Evolutionary conservation across 1,140 invertebrate genomes (phyloP).

Genomic region (Sesamia nonagrioides): DNA sequence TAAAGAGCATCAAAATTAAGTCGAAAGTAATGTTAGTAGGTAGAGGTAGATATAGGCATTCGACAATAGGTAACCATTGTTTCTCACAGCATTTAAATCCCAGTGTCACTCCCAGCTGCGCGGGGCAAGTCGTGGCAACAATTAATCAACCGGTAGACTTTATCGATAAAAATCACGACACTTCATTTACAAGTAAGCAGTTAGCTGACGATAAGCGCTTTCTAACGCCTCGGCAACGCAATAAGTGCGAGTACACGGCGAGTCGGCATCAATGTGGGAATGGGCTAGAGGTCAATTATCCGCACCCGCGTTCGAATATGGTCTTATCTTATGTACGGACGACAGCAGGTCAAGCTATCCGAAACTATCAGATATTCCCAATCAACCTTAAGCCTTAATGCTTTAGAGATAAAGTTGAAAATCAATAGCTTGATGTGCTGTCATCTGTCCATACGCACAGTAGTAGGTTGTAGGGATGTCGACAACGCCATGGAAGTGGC

Average conservation of each 20-base stretch:
- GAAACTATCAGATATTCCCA: no score
- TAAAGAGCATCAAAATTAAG: no score
- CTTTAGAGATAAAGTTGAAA: no score
- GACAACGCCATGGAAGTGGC: no score
- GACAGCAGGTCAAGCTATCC: slow-evolving; percentile 28
- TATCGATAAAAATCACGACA: slow-evolving; percentile 67
- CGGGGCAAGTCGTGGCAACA: slow-evolving; percentile 30
- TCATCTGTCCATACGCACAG: no score
- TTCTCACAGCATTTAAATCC: neutral
- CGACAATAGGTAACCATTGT: neutral
- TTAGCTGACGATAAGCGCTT: slow-evolving; percentile 62
- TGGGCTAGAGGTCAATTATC: slow-evolving; percentile 69
- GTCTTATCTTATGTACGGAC: slow-evolving; percentile 47
- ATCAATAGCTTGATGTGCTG: no score
- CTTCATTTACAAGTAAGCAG: slow-evolving; percentile 58
- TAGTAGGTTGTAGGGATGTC: slow-evolving; percentile 30
- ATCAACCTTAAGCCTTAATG: no score
- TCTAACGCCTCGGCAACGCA: slow-evolving; percentile 61
- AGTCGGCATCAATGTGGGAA: slow-evolving; percentile 71
- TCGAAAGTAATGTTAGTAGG: no score
- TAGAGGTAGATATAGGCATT: no score
- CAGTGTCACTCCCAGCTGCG: neutral
- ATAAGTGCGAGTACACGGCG: no score
- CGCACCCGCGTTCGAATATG: slow-evolving; percentile 61
- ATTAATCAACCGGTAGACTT: slow-evolving; percentile 62